These are phyloP conservation scores for Mionectes macconnelli DNA, from an alignment of 2,113 vertebrate genomes.

Conservation along the genomic window DNA sequence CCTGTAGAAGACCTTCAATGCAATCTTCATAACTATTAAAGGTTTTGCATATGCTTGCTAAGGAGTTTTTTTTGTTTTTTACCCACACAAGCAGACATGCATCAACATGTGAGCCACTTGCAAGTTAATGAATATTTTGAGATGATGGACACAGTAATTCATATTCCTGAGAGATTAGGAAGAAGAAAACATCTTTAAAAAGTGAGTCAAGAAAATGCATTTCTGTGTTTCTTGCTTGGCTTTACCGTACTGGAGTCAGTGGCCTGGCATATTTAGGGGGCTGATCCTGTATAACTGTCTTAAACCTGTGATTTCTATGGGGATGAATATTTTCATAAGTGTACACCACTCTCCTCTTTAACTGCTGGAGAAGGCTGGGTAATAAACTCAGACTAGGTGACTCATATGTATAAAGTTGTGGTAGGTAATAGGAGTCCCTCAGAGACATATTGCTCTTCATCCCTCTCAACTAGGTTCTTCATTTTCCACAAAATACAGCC, in stretches of 20 bases:
- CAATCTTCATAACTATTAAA: background rate
- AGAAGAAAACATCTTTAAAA: background rate
- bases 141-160: background rate
- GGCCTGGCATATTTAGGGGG: background rate
- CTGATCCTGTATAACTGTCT: background rate
- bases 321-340: background rate
- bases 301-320: background rate
- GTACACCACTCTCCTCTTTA: background rate
- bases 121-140: background rate
- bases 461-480: background rate
- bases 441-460: accelerated
- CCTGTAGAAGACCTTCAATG: background rate
- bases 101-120: accelerated
- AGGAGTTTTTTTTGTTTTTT: background rate
- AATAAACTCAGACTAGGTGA: background rate
- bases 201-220: background rate
- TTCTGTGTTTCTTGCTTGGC: background rate
- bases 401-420: background rate
- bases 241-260: background rate
- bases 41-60: background rate
- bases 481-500: background rate
- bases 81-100: background rate
- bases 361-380: background rate
- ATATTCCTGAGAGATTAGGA: background rate
- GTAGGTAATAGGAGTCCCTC: accelerated